Percentiles rank a stretch among this genome's conserved stretches.
phyloP scores from a whole-genome alignment of 2,797 vertebrate genomes.

The Cossypha dichroa region DNA sequence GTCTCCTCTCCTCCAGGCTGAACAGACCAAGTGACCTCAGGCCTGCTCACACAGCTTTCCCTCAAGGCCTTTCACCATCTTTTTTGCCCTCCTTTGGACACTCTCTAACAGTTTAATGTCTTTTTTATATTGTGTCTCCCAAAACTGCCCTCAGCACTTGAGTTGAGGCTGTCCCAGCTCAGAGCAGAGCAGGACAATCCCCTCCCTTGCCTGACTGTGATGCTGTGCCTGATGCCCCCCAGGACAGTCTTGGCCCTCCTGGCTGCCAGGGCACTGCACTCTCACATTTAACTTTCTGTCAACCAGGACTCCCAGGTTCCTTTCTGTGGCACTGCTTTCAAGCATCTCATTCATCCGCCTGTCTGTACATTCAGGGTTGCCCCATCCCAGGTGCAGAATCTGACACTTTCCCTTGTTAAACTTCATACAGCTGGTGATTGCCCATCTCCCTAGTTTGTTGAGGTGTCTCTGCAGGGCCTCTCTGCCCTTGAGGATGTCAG shows the following conservation, averaged over 20 bases:
- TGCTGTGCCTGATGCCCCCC: too few relatives aligned
- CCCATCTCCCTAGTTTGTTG: background rate
- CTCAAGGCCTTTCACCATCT: background rate
- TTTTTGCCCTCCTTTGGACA: background rate
- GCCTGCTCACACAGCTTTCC: rapidly evolving
- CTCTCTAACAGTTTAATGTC: background rate
- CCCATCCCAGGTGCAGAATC: background rate
- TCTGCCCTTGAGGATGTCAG: background rate
- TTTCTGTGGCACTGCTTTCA: background rate
- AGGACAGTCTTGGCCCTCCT: rapidly evolving
- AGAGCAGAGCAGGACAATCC: background rate
- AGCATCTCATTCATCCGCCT: background rate
- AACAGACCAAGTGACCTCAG: background rate
- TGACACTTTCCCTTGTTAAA: background rate
- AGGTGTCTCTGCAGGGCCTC: background rate
- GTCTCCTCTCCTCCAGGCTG: background rate
- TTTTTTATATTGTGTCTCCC: background rate
- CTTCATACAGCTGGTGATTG: background rate
- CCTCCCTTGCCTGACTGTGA: rapidly evolving
- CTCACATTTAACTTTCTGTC: rapidly evolving
- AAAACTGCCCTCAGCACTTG: rapidly evolving
- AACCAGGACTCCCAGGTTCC: background rate
- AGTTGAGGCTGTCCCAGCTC: rapidly evolving
- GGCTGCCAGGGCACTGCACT: background rate
- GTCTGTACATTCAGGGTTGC: background rate